Evolutionary conservation across 2,797 vertebrate genomes (phyloP).

Genomic region (Chromobotia macracanthus): DNA sequence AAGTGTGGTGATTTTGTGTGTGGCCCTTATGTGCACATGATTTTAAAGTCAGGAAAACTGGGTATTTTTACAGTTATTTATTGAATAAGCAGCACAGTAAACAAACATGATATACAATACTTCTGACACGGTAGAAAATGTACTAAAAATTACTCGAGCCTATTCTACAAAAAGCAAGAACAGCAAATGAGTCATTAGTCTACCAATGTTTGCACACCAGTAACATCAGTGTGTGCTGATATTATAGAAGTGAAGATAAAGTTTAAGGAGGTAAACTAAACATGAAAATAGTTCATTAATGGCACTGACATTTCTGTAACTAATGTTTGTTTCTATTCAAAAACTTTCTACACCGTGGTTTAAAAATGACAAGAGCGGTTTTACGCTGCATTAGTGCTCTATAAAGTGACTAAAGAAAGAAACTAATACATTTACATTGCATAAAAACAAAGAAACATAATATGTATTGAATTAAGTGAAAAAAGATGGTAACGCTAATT

Average conservation of each 20-base stretch:
- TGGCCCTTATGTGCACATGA: background rate
- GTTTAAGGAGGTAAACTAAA: background rate
- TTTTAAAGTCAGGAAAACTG: background rate
- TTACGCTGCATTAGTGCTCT: constrained; percentile 8
- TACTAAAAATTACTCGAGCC: constrained; percentile 16
- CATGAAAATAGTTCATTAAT: constrained; percentile 5
- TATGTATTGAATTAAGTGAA: background rate
- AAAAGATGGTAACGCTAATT: background rate
- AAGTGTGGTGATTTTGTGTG: background rate
- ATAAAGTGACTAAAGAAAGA: background rate
- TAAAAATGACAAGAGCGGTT: background rate
- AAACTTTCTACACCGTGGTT: background rate
- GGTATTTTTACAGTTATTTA: constrained; percentile 6
- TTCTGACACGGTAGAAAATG: constrained; percentile 34
- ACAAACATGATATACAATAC: constrained; percentile 23
- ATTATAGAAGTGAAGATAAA: background rate
- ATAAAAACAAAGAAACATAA: background rate
- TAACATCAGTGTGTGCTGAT: constrained; percentile 1
- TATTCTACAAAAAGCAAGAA: constrained; percentile 13
- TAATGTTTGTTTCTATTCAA: background rate
- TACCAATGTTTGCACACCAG: background rate
- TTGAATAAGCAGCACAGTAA: constrained; percentile 36
- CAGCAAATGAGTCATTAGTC: background rate
- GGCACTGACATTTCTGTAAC: background rate
- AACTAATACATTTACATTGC: background rate